Base-by-base conservation (phyloP, 2,113 vertebrate genomes). In the Triplophysa tibetana region DNA sequence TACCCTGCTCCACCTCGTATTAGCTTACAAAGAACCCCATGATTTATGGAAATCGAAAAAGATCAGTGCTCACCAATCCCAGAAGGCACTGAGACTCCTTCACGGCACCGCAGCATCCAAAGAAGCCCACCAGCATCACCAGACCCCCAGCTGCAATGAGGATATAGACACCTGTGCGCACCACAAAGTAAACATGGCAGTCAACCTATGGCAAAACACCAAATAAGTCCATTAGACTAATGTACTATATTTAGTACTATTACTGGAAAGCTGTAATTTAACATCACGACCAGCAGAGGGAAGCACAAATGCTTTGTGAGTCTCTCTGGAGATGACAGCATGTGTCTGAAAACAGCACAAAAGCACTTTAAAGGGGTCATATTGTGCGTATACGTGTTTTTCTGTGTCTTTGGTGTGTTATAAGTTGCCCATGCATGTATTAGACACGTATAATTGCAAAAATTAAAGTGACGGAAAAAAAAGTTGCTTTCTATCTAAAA, bases 51-150 rank as follows among this genome's bases (percentile, higher is more conserved):
- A 45, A 45, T 45, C 8, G 43, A 45, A 45, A 45, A 11, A 45
- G 43, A 45, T 45, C 10, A 38, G 14, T n/a, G 94, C 96, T 97
- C 90, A 99, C 97, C 66, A 94, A 95, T 90, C 94, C 96, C 8
- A 99, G 94, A 52, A 99, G 93, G 76, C 96, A 99, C 78, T 98
- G 96, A 19, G 97, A 99, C 86, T 99, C 97, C 60, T 95, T 89
- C 10, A 96, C 94, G 60, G 97, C 96, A 86, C 97, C 97, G 68
- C 97, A 99, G 89, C 97, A 99, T 14, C 97, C 97, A 12, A 97
- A 98, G 90, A 98, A 98, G 50, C 97, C 97, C 58, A 99, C 94
- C 41, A 95, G 77, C 92, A 96, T 94, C 93, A 99, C 96, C 88
- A 99, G 87, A 86, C 92, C 94, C 2, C 97, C 97, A 0, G 95